phyloP scores from a whole-genome alignment of 2,797 vertebrate species.

The Myotis findleyi region DNA sequence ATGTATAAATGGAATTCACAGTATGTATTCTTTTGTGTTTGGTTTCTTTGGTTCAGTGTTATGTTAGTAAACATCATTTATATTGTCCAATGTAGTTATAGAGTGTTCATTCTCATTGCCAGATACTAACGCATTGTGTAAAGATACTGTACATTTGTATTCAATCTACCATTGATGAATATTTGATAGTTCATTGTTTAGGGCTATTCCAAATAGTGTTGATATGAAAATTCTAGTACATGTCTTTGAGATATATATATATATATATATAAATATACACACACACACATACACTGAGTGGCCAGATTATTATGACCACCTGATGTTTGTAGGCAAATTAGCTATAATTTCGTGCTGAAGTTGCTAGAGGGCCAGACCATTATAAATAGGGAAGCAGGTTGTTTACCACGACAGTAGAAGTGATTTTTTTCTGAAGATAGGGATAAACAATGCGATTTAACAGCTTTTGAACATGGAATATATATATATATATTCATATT shows the following conservation, averaged over 20 bases:
- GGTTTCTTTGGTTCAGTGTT: neutral
- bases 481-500: neutral
- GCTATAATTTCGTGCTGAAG: too few species aligned
- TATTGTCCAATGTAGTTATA: neutral
- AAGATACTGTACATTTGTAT: neutral
- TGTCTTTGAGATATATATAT: neutral
- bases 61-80: neutral
- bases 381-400: too few species aligned
- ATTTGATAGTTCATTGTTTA: conserved; percentile 8
- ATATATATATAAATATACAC: too few species aligned
- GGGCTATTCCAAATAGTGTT: neutral
- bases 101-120: conserved; percentile 9
- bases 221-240: neutral
- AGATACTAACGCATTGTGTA: neutral
- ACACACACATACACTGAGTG: too few species aligned
- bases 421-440: too few species aligned
- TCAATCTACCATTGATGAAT: neutral
- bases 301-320: too few species aligned
- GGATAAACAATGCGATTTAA: too few species aligned
- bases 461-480: too few species aligned
- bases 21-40: neutral
- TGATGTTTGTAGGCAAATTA: too few species aligned
- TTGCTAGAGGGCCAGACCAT: too few species aligned
- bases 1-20: neutral
- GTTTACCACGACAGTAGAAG: too few species aligned